Base-by-base conservation (phyloP, 37 sponge, comb jelly and placozoan species). In the Tethya wilhelma region DNA sequence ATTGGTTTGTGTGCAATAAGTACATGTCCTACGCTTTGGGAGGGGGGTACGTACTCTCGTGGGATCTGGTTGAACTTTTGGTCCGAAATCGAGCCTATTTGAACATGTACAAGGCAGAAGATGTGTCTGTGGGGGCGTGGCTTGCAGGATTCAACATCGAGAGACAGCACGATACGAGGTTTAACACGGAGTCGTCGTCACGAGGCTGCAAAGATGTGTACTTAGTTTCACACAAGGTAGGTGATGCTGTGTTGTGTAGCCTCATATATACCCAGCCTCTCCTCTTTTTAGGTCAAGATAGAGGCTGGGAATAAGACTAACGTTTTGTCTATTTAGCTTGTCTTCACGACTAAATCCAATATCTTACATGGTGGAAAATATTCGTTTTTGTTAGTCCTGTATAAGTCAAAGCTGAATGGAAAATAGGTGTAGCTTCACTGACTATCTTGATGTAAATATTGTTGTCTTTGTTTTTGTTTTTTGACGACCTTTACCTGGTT, bases 81-180 rank as follows among this genome's bases (percentile, higher is more conserved):
- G 80, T 44, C 0, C 14, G 2, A 32, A 89, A 89, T 42, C 62
- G 38, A 19, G 43, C 64, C 6, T 38, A 63, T 25, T 63, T 89
- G 33, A 45, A 65, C 43, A 73, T 38, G 4, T 89, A 79, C 55
- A 76, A 38, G 22, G 59, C 58, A 33, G 90, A 89, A 37, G 90
- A 89, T 78, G 90, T 83, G 1, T 78, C 90, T 17, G 59, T 89
- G 28, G 90, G 90, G 14, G 75, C 75, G n/a, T 89, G 90, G 90
- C 75, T 89, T 1, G 84, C 84, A 29, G 77, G 77, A 1, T 77
- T 71, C 69, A 83, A 77, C 79, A 72, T 89, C 3, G 66, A 73
- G 12, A 9, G 73, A 19, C 34, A 44, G 26, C 37, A 59, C 56
- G 90, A 89, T 40, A 7, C 58, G 0, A 78, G 90, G 20, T 86